phyloP scores from a whole-genome alignment of 2,888 invertebrate genomes.

The Conchocele bisecta region DNA sequence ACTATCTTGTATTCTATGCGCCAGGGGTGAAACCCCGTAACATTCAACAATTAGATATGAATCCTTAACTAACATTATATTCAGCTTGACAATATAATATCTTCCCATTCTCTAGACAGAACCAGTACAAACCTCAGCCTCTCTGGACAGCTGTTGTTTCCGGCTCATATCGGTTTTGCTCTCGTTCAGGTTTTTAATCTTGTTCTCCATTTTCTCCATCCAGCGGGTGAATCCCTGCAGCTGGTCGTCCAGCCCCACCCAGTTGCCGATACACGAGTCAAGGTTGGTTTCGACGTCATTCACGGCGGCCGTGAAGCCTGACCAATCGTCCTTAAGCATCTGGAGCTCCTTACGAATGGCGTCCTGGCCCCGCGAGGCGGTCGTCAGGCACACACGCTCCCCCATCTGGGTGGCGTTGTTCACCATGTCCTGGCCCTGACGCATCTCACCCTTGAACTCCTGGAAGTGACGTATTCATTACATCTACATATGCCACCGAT shows the following conservation, averaged over 20 bases:
- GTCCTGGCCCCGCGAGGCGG: conserved; percentile 83
- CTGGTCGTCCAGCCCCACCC: conserved; percentile 94
- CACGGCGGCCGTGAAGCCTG: conserved; percentile 79
- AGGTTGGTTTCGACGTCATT: conserved; percentile 89
- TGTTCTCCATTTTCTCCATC: conserved; percentile 84
- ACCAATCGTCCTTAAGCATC: conserved; percentile 78
- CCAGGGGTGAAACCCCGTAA: no score
- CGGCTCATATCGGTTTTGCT: conserved; percentile 66
- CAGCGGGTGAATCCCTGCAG: conserved; percentile 92
- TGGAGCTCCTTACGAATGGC: conserved; percentile 77
- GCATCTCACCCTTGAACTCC: conserved; percentile 86
- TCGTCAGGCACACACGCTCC: conserved; percentile 85
- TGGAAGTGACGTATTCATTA: no score
- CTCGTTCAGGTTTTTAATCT: conserved; percentile 67
- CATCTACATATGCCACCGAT: no score
- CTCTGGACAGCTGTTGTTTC: conserved; percentile 68
- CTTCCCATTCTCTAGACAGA: neutral
- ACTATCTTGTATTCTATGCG: no score
- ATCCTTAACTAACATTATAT: no score
- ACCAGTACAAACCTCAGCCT: conserved; percentile 67
- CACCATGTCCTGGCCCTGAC: conserved; percentile 85
- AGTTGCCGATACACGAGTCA: conserved; percentile 95
- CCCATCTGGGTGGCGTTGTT: conserved; percentile 88
- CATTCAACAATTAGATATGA: no score
- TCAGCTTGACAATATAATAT: neutral